Conservation (phyloP, 1,140 invertebrate genomes). For the Papilio helenus region DNA sequence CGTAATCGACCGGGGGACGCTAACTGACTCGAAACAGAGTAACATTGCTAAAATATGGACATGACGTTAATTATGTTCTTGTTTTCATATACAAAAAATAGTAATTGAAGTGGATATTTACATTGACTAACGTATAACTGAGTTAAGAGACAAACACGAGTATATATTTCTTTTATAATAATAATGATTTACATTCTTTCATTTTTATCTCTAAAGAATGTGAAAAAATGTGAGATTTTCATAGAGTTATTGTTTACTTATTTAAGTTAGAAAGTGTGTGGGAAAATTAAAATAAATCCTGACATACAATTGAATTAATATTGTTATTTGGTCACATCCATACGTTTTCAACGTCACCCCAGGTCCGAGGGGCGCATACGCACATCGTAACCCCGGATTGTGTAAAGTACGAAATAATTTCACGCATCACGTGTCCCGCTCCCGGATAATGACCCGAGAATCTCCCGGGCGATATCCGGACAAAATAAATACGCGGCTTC, state of each 20-base stretch:
- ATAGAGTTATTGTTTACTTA: too few relatives aligned
- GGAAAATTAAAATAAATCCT: background rate
- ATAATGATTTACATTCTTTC: background rate
- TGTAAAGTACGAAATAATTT: conserved; percentile 83
- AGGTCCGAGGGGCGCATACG: conserved; percentile 60
- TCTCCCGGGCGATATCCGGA: conserved; percentile 49
- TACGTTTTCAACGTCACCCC: conserved; percentile 48
- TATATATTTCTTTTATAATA: too few relatives aligned
- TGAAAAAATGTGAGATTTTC: too few relatives aligned
- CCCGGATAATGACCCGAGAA: conserved; percentile 75
- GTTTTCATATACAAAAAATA: too few relatives aligned
- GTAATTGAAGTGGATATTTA: too few relatives aligned
- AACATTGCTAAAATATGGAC: conserved; percentile 48
- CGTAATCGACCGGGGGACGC: conserved; percentile 61
- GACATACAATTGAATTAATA: background rate
- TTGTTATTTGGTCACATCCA: conserved; percentile 46
- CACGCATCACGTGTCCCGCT: conserved; percentile 77
- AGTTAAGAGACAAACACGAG: too few relatives aligned
- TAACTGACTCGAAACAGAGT: conserved; percentile 34
- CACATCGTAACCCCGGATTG: conserved; percentile 63
- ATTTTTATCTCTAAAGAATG: too few relatives aligned
- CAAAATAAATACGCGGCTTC: conserved; percentile 71
- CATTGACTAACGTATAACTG: too few relatives aligned
- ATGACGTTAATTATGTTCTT: conserved; percentile 20
- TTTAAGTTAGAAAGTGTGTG: too few relatives aligned